A percentile compares a stretch with the other conserved stretches of the same genome.
Evolutionary conservation across 1,140 invertebrate genomes (phyloP).

Genomic region (Achatina immaculata): DNA sequence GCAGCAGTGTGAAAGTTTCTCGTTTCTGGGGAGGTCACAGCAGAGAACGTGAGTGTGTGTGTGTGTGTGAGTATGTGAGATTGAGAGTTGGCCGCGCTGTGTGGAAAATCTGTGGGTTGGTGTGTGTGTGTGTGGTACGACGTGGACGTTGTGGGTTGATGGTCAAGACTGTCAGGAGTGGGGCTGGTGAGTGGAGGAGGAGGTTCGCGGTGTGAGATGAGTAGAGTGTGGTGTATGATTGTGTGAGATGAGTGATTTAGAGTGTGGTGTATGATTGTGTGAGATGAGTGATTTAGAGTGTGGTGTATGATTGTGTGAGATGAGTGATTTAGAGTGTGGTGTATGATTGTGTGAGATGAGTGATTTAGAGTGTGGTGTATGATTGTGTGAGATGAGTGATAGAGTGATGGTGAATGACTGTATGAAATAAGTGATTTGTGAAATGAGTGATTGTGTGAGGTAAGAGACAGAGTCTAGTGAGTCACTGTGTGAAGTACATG

Average conservation of each 20-base stretch:
- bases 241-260: not conserved
- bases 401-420: not conserved
- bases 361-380: not conserved
- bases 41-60: not conserved
- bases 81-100: not conserved
- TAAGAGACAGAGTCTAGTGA: not conserved
- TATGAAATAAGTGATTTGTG: not conserved
- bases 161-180: not conserved
- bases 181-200: not conserved
- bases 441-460: not conserved
- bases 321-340: not conserved
- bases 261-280: not conserved
- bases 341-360: not conserved
- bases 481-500: not conserved
- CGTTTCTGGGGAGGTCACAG: too few relatives aligned
- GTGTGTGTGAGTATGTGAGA: not conserved
- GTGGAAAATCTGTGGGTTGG: not conserved
- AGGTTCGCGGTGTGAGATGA: not conserved
- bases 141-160: constrained; percentile 10
- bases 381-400: not conserved
- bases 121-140: not conserved
- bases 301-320: not conserved
- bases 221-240: not conserved
- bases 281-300: not conserved
- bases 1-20: too few relatives aligned